Percentiles rank a stretch among this genome's conserved stretches.
These are phyloP conservation scores for Acropora tenuis DNA, from an alignment of 64 coral and sea anemone species.

Conservation along the genomic window DNA sequence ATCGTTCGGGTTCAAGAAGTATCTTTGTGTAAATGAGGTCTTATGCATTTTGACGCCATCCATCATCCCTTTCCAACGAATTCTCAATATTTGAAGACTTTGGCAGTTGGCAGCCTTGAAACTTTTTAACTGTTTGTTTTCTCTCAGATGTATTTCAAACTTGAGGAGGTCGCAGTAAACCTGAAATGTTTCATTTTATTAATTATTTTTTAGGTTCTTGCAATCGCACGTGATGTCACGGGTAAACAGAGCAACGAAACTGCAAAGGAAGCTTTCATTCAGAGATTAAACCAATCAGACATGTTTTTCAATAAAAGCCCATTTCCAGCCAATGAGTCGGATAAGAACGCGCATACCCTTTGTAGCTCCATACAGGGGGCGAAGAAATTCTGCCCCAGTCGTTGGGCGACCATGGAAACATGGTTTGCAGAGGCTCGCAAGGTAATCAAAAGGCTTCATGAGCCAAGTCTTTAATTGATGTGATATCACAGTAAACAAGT, in stretches of 20 bases:
- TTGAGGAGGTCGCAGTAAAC: too few species aligned
- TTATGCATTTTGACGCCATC: too few species aligned
- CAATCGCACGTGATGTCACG: conserved; percentile 54
- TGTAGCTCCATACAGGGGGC: conserved; percentile 67
- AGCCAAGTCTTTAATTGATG: too few species aligned
- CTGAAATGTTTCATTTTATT: not conserved
- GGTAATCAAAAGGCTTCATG: conserved; percentile 30
- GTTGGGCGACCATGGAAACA: conserved; percentile 81
- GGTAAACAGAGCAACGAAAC: conserved; percentile 51
- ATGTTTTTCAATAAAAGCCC: conserved; percentile 69
- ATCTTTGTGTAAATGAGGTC: too few species aligned
- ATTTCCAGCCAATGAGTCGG: conserved; percentile 68
- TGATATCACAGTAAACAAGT: too few species aligned
- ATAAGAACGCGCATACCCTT: conserved; percentile 32
- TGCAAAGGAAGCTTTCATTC: conserved; percentile 69
- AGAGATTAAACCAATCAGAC: conserved; percentile 73
- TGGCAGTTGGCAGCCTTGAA: too few species aligned
- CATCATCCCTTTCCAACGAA: too few species aligned
- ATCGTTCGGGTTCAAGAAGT: too few species aligned
- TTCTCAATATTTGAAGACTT: too few species aligned
- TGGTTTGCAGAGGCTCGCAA: conserved; percentile 73
- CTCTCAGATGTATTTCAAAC: too few species aligned
- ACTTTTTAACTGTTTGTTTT: too few species aligned
- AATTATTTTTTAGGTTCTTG: conserved; percentile 43
- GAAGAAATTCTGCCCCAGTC: conserved; percentile 75